These are phyloP conservation scores for Leucopternis melanops DNA, from an alignment of 2,113 vertebrate species.

Conservation along the genomic window DNA sequence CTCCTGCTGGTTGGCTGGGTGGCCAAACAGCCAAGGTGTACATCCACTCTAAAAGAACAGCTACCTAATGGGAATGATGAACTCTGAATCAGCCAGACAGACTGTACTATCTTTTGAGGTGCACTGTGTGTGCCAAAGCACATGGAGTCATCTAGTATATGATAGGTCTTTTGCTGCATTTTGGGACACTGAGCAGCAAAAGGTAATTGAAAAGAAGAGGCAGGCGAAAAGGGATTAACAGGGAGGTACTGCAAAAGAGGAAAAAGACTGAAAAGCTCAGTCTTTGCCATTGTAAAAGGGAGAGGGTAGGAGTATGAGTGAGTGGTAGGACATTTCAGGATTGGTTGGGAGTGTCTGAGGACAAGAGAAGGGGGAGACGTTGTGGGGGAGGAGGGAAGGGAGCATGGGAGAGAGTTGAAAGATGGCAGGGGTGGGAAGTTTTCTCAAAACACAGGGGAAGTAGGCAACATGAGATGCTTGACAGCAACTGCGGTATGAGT, in stretches of 20 bases:
- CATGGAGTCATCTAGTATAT: accelerated
- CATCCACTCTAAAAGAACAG: not conserved
- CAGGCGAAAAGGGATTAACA: not conserved
- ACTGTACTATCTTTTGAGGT: not conserved
- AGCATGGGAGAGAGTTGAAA: not conserved
- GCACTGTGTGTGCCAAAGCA: not conserved
- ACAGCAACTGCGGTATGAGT: not conserved
- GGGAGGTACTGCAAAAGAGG: not conserved
- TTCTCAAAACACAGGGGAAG: not conserved
- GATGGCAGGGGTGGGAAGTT: not conserved
- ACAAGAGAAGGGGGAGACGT: not conserved
- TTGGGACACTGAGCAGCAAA: not conserved
- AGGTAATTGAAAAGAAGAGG: not conserved
- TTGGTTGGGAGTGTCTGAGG: not conserved
- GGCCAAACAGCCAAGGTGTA: not conserved
- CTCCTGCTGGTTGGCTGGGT: not conserved
- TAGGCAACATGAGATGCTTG: not conserved
- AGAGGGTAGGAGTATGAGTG: not conserved
- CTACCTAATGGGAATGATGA: not conserved
- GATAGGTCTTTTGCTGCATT: not conserved
- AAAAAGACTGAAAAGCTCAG: not conserved
- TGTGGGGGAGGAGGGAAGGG: not conserved
- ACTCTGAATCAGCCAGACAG: not conserved
- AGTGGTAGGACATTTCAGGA: not conserved
- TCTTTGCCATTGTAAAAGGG: not conserved